Base-by-base conservation (phyloP, 2,888 invertebrate species). In the Deilephila porcellus region DNA sequence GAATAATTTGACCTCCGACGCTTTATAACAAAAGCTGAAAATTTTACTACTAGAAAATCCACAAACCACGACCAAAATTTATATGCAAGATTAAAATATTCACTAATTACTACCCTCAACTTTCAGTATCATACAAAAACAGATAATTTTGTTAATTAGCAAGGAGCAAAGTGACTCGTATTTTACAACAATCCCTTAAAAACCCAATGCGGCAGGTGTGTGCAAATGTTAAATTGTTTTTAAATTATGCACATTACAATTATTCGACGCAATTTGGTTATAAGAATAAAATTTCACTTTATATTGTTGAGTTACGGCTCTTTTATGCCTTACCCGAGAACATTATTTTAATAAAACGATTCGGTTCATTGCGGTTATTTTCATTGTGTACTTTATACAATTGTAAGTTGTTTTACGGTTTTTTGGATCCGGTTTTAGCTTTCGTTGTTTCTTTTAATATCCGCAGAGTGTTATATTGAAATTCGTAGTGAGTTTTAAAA, bases 221-320 rank as follows among this genome's bases (percentile, higher is more conserved):
- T 52, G 53, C 59, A 53, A 60, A 64, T 20, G 34, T 71, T 60
- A 67, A 71, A 74, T 71, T 67, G 71, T 74, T 72, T 74, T 74
- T 60, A 72, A 74, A 74, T 74, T 71, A 74, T 67, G 32, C 60
- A 72, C 71, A 74, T 72, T 72, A 74, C 63, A 64, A 71, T 71
- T 67, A 71, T 74, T 37, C 64, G 45, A 37, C 59, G 67, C 60
- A 67, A 67, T 74, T 72, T 60, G n/a, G 67, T 37, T 70, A 74
- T 53, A 70, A 60, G 64, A 71, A 71, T 67, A 74, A 73, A 73
- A 60, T 73, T 73, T 60, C 60, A 73, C 60, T 32, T 52, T 56
- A 72, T 56, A 53, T 62, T 60, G 52, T 52, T 53, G 70, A 70
- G 25, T 60, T 60, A 59, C n/a, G 32, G 60, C 32, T 8, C 34